Conservation (phyloP, 2,797 vertebrate species). For the Manis crassicaudata region DNA sequence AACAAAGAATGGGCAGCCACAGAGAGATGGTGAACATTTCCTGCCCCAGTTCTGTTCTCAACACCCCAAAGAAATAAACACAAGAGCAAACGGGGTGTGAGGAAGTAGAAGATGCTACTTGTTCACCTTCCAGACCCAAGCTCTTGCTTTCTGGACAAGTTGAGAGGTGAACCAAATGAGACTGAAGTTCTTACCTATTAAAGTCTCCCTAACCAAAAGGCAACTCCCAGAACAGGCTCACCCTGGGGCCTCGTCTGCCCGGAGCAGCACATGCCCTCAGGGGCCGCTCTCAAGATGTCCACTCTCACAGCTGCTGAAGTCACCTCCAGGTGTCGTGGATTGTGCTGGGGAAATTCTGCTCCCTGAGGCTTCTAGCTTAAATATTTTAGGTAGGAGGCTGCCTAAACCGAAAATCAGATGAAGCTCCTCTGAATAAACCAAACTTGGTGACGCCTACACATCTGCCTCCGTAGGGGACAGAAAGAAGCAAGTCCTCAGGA, state of each 20-base stretch:
- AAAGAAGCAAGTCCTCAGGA: background rate
- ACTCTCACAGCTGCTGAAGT: background rate
- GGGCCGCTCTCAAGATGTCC: background rate
- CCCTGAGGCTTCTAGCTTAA: background rate
- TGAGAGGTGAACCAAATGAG: background rate
- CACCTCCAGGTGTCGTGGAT: too few relatives aligned
- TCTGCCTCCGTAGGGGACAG: background rate
- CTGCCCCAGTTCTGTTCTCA: background rate
- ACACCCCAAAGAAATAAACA: fast-evolving
- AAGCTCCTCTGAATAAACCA: background rate
- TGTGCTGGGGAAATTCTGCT: background rate
- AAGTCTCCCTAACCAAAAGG: background rate
- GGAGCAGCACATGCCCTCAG: background rate
- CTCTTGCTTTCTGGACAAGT: too few relatives aligned
- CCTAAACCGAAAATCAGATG: background rate
- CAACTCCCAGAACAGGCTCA: background rate
- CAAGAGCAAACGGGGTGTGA: background rate
- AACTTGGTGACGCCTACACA: background rate
- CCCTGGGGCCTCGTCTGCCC: too few relatives aligned
- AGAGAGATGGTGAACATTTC: fast-evolving
- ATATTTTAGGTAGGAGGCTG: background rate
- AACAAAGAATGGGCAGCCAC: background rate
- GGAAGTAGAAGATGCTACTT: background rate
- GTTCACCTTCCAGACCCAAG: background rate
- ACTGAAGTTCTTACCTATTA: background rate